phyloP scores from a whole-genome alignment of 2,113 vertebrate genomes.

The Corythornis vintsioides region DNA sequence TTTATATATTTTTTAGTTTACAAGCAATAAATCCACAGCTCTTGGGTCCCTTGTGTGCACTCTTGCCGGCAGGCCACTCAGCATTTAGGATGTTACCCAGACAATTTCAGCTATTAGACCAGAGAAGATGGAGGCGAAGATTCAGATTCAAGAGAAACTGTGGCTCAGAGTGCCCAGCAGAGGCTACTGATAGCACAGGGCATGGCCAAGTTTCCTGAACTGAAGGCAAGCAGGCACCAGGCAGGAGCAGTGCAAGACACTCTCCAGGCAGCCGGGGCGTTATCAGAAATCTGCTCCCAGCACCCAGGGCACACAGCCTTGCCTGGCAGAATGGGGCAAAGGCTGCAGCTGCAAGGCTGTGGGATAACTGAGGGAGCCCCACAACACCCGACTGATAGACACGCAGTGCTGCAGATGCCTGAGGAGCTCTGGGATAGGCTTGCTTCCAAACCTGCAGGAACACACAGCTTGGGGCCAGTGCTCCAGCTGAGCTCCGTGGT shows the following conservation, averaged over 20 bases:
- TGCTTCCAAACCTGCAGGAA: neutral
- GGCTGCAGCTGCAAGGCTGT: neutral
- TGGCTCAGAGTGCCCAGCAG: neutral
- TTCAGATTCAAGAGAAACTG: neutral
- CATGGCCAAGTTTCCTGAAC: neutral
- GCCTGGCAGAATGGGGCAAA: neutral
- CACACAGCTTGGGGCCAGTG: neutral
- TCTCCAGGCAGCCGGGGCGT: neutral
- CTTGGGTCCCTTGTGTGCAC: conserved; percentile 33
- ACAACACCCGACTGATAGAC: neutral
- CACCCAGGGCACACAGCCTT: accelerated
- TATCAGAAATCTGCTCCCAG: neutral
- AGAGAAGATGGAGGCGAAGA: neutral
- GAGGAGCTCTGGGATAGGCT: neutral
- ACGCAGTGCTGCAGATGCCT: neutral
- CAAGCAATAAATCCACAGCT: conserved; percentile 68
- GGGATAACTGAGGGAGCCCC: neutral
- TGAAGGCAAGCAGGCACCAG: neutral
- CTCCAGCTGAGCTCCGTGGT: neutral
- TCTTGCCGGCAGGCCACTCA: conserved; percentile 59
- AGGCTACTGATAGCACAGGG: neutral
- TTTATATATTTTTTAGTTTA: conserved; percentile 67
- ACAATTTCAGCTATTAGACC: neutral
- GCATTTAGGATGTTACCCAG: conserved; percentile 46
- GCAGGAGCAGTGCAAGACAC: neutral